Percentiles rank a stretch among this genome's conserved stretches.
Evolutionary conservation across 1,140 invertebrate genomes (phyloP).

Genomic region (Calliphora vicina): DNA sequence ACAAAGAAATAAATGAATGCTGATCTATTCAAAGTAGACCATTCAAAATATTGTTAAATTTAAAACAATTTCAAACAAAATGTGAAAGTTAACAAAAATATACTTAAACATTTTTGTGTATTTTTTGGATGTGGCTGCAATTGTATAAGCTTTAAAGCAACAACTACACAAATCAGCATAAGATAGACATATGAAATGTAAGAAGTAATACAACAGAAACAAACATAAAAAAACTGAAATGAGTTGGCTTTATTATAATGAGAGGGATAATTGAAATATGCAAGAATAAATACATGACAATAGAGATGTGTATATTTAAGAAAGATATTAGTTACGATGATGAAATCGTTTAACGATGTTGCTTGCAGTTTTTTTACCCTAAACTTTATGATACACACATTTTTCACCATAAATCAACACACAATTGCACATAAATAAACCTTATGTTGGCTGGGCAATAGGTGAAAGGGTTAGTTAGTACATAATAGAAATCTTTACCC

Average conservation of each 20-base stretch:
- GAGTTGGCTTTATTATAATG: not conserved
- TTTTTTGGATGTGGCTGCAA: too few species aligned
- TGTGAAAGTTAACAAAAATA: not conserved
- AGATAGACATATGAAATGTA: not conserved
- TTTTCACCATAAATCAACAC: conserved; percentile 25
- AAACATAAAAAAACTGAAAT: not conserved
- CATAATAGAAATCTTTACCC: not conserved
- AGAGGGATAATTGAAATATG: not conserved
- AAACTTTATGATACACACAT: conserved; percentile 33
- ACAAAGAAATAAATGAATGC: not conserved
- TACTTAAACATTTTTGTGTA: not conserved
- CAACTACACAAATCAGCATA: not conserved
- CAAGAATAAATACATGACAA: not conserved
- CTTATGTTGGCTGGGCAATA: not conserved
- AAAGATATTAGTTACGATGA: not conserved
- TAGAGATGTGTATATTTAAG: not conserved
- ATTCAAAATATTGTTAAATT: not conserved
- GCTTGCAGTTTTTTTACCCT: not conserved
- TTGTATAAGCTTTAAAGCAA: not conserved
- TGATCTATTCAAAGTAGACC: not conserved
- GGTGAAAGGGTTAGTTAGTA: conserved; percentile 23
- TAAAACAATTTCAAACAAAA: not conserved
- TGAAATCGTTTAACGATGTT: conserved; percentile 13
- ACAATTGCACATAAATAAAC: not conserved
- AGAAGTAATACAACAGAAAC: not conserved